Base-by-base conservation (phyloP, 2,888 invertebrate species). In the Tigriopus californicus region DNA sequence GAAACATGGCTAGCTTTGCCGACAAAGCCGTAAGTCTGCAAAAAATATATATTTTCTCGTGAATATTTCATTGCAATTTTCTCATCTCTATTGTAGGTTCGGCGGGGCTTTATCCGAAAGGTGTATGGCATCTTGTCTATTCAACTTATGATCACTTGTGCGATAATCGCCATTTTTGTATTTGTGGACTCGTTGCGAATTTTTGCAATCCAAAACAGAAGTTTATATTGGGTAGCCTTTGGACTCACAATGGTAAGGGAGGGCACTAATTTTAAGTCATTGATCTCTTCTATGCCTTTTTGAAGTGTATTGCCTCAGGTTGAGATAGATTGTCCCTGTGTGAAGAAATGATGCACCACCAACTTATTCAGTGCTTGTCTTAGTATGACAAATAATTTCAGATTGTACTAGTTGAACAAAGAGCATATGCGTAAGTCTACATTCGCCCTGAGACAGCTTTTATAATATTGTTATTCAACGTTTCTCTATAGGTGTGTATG, bases 161-260 rank as follows among this genome's bases (percentile, higher is more conserved):
- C 18, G 15, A n/a, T 56, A n/a, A 42, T 42, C 6, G 56, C 20
- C n/a, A 13, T 42, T 5, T 42, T 56, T 24, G 33, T 33, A 10
- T 49, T 49, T 22, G 15, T 56, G 8, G 18, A 20, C 18, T 22
- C 20, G 46, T 44, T 56, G 11, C 18, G 46, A 15, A 13, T 13
- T 1, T 56, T 44, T 22, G 18, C 56, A 5, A 18, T 24, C n/a
- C 24, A 12, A 12, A 58, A 58, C 15, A 33, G 25, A n/a, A 22
- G 24, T 8, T 41, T 49, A 20, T 46, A 33, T n/a, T 64, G 60
- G 51, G 61, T 61, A 3, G 80, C 81, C 2, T 73, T 83, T 64
- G 80, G 70, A 2, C 66, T 80, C 54, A 78, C 83, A 61, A 72
- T 94, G 63, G 81, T 33, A 33, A 33, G 33, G 8, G 33, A 5